These are phyloP conservation scores for Idaea straminata DNA, from an alignment of 2,888 invertebrate genomes.

Conservation along the genomic window DNA sequence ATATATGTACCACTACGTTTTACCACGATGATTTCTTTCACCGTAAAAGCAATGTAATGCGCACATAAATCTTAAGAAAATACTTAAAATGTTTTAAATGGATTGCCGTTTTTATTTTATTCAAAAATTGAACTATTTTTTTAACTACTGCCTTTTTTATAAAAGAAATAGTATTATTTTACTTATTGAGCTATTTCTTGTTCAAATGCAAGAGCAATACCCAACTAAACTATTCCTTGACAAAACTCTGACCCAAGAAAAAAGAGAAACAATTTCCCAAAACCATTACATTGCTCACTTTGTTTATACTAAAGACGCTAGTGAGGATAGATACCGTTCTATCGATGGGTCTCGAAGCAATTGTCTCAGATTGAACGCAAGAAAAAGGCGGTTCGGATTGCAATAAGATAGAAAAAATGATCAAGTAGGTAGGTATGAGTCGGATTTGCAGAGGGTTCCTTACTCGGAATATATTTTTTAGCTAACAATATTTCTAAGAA, in stretches of 20 bases:
- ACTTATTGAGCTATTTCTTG: not conserved
- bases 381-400: constrained; percentile 26
- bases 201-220: not conserved
- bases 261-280: constrained; percentile 37
- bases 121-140: too few relatives aligned
- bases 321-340: constrained; percentile 43
- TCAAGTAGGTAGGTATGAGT: not conserved
- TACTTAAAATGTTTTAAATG: too few relatives aligned
- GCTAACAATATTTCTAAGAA: too few relatives aligned
- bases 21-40: too few relatives aligned
- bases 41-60: too few relatives aligned
- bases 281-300: constrained; percentile 45
- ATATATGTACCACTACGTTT: too few relatives aligned
- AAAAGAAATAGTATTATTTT: not conserved
- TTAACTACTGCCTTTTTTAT: too few relatives aligned
- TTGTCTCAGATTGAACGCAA: constrained; percentile 38
- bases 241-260: not conserved
- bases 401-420: constrained; percentile 10
- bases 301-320: constrained; percentile 42
- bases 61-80: too few relatives aligned
- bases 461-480: not conserved
- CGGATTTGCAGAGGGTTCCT: not conserved
- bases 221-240: not conserved
- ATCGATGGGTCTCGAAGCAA: constrained; percentile 43
- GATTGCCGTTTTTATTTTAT: too few relatives aligned